Evolutionary conservation across 2,888 invertebrate genomes (phyloP).

Genomic region (Callyntrura sp.): DNA sequence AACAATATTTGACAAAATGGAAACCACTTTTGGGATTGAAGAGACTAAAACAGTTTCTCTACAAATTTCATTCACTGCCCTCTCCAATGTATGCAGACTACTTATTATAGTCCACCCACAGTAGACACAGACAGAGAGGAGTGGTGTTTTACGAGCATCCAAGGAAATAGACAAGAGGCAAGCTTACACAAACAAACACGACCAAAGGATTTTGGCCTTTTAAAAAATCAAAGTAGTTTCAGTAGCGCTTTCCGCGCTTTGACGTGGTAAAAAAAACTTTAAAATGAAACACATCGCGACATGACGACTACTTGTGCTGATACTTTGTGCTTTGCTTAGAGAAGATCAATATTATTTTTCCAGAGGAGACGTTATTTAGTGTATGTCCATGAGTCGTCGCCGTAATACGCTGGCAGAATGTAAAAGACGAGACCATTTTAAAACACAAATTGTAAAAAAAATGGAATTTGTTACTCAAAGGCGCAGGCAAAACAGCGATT

Average conservation of each 20-base stretch:
- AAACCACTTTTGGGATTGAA: slow-evolving; percentile 56
- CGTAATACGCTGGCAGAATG: not conserved
- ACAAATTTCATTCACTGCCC: not conserved
- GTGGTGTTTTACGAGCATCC: not conserved
- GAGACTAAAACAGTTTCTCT: slow-evolving; percentile 36
- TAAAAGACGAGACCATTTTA: not conserved
- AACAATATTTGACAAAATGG: slow-evolving; percentile 63
- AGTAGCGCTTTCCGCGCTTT: slow-evolving; percentile 11
- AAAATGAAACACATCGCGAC: not conserved
- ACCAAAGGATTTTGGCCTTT: slow-evolving; percentile 8
- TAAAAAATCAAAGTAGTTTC: slow-evolving; percentile 33
- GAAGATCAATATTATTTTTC: slow-evolving; percentile 14
- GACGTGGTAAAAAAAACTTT: not conserved
- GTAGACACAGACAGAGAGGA: not conserved
- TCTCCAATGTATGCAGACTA: not conserved
- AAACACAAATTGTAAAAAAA: not conserved
- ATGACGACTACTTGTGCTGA: not conserved
- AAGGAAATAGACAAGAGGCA: slow-evolving; percentile 37
- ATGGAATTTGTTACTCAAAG: not conserved
- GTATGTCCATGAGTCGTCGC: not conserved
- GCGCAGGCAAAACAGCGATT: not conserved
- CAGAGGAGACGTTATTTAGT: not conserved
- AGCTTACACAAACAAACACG: slow-evolving; percentile 26
- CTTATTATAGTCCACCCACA: not conserved
- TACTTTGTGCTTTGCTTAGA: not conserved